Evolutionary conservation across 35 echinoderm and acorn worm species (phyloP).

Genomic region (Anneissia japonica): DNA sequence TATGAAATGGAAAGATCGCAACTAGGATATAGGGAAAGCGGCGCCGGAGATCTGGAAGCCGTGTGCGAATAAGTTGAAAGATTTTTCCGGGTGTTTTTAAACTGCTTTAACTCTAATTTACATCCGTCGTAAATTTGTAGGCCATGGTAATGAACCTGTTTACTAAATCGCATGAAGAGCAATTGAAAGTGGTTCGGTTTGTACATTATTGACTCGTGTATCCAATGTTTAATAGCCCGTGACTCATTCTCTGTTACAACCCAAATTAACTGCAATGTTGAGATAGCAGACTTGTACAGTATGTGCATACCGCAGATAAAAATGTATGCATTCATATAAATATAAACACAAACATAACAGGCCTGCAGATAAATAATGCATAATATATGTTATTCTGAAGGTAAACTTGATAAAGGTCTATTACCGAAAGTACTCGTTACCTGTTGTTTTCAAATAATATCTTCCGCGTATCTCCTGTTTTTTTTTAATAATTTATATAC

Average conservation of each 20-base stretch:
- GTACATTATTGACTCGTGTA: neutral
- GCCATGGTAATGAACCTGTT: neutral
- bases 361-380: neutral
- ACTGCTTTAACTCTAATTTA: neutral
- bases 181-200: constrained; percentile 1
- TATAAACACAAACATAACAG: neutral
- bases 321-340: neutral
- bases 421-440: too few relatives aligned
- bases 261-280: neutral
- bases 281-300: neutral
- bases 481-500: too few relatives aligned
- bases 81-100: constrained; percentile 1
- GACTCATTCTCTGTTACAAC: neutral
- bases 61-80: neutral
- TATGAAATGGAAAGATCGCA: neutral
- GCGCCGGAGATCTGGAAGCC: neutral
- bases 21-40: neutral
- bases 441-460: too few relatives aligned
- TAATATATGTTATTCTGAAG: too few relatives aligned
- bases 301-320: neutral
- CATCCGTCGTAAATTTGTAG: neutral
- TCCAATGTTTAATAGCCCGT: neutral
- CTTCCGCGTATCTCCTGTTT: too few relatives aligned
- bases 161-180: neutral
- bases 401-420: too few relatives aligned